These are phyloP conservation scores for Aphyosemion australe DNA, from an alignment of 2,113 vertebrate genomes.

Conservation along the genomic window DNA sequence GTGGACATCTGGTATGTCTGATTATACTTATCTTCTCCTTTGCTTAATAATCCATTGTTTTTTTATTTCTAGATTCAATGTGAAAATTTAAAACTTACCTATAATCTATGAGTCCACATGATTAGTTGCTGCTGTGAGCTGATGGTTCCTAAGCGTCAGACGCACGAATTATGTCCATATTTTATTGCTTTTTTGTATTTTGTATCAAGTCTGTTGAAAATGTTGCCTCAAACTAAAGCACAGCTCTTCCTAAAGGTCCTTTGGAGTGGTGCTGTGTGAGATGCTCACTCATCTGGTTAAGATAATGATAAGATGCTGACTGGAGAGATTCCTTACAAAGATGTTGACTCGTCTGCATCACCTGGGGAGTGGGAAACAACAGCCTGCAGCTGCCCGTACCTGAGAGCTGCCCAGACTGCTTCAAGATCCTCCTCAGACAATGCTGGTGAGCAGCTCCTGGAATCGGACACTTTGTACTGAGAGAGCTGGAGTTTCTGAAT, in stretches of 20 bases:
- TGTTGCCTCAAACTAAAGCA: too few species aligned
- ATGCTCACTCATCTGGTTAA: too few species aligned
- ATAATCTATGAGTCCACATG: too few species aligned
- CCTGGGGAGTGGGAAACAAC: conserved; percentile 98
- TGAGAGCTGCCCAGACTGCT: conserved; percentile 94
- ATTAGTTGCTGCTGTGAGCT: too few species aligned
- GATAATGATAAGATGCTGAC: conserved; percentile 96
- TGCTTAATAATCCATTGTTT: not conserved
- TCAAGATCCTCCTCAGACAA: conserved; percentile 96
- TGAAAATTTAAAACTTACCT: too few species aligned
- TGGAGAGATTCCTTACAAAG: conserved; percentile 96
- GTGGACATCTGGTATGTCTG: conserved; percentile 94
- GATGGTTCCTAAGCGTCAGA: too few species aligned
- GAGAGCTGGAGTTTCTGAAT: conserved; percentile 15
- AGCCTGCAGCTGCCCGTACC: conserved; percentile 96
- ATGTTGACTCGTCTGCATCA: conserved; percentile 98
- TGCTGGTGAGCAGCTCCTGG: conserved; percentile 87
- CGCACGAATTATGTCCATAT: too few species aligned
- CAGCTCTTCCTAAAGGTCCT: conserved; percentile 59
- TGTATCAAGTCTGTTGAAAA: too few species aligned
- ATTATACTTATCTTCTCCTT: not conserved
- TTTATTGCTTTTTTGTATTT: too few species aligned
- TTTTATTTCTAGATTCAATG: not conserved
- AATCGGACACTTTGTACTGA: conserved; percentile 12
- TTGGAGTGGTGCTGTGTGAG: conserved; percentile 94